These are phyloP conservation scores for Pseudopleuronectes americanus DNA, from an alignment of 2,797 vertebrate genomes.

Conservation along the genomic window DNA sequence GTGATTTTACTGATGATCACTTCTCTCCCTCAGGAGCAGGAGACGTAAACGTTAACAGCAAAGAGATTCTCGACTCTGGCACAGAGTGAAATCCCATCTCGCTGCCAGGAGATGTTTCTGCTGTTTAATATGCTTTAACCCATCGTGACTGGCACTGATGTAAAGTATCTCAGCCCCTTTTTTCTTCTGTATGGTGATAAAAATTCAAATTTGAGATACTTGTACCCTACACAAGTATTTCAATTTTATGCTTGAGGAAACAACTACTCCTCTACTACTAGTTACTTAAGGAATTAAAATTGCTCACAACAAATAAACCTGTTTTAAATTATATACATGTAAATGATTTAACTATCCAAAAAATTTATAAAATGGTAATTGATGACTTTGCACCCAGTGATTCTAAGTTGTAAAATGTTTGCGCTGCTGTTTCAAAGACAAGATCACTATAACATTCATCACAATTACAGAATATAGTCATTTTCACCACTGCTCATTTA, in stretches of 20 bases:
- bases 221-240: too few relatives aligned
- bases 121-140: slow-evolving; percentile 62
- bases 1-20: slow-evolving; percentile 73
- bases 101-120: slow-evolving; percentile 57
- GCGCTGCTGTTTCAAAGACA: background rate
- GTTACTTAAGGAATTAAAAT: too few relatives aligned
- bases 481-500: background rate
- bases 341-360: background rate
- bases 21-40: slow-evolving; percentile 60
- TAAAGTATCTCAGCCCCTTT: background rate
- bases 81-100: slow-evolving; percentile 57
- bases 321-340: too few relatives aligned
- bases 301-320: too few relatives aligned
- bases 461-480: too few relatives aligned
- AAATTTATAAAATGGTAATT: background rate
- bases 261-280: too few relatives aligned
- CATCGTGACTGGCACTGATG: slow-evolving; percentile 14
- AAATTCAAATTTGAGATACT: too few relatives aligned
- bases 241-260: too few relatives aligned
- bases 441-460: too few relatives aligned
- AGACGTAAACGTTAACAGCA: slow-evolving; percentile 74
- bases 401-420: background rate
- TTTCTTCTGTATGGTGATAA: too few relatives aligned
- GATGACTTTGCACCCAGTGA: background rate
- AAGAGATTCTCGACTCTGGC: slow-evolving; percentile 59